Base-by-base conservation (phyloP, 2,797 vertebrate species). In the Lophius americanus region DNA sequence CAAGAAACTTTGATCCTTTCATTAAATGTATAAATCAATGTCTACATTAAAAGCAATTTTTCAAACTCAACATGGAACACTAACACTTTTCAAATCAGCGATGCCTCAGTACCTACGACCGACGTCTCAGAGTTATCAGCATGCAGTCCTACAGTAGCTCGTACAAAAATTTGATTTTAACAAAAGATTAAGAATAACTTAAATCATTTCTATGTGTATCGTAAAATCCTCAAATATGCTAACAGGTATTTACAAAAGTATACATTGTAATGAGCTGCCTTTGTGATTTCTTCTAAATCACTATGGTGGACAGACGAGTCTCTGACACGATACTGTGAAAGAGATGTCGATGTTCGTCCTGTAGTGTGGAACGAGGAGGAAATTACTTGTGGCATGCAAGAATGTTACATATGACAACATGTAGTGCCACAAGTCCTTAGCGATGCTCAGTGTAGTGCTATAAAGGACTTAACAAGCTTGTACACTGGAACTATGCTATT, bases 111-210 rank as follows among this genome's bases (percentile, higher is more conserved):
- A 70, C 69, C 77, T 75, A 78, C 14, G 58, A 68, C 81, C 37
- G 77, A 89, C 11, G 49, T 79, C 79, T 88, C 70, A 3, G 51
- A 80, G 23, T 86, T 78, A 82, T 83, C 81, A 71, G 90, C 92
- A 93, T 94, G 92, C 93, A 91, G 82, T 86, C 82, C 84, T 85
- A 91, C 88, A 88, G 85, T 89, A 89, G 87, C 87, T 88, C 65
- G 66, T 91, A 89, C 84, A 90, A 90, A 88, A 86, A 81, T 59
- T 70, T 1, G 61, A 68, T 53, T 60, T 78, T 77, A 85, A 85
- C 78, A 82, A 90, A 92, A 89, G 80, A 86, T 75, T 85, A 87
- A 90, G 71, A 92, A 94, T 94, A 94, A 93, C 91, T 93, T 91
- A 93, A 92, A 92, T 85, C 32, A 74, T 88, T 87, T 93, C 85